Conservation (phyloP, 2,797 vertebrate species). For the Arrhamphus sclerolepis region DNA sequence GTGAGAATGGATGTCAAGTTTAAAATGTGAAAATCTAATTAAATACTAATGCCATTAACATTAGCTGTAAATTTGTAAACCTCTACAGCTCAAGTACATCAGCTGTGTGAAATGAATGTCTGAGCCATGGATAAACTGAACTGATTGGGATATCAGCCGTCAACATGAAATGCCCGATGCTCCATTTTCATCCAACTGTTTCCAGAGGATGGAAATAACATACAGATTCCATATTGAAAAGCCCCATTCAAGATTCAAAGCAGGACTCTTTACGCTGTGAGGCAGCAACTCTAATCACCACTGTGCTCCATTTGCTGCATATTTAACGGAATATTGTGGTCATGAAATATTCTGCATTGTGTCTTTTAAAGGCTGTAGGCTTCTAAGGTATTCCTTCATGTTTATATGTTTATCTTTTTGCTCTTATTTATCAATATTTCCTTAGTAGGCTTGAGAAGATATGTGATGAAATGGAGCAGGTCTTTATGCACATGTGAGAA, state of each 20-base stretch:
- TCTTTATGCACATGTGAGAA: constrained; percentile 33
- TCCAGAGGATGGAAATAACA: too few relatives aligned
- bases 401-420: not conserved
- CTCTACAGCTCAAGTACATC: not conserved
- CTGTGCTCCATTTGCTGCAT: too few relatives aligned
- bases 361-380: not conserved
- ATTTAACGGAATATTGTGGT: not conserved
- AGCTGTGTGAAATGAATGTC: constrained; percentile 14
- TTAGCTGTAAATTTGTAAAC: constrained; percentile 10
- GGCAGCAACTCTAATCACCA: too few relatives aligned
- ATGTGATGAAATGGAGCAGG: constrained; percentile 38
- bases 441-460: constrained; percentile 38
- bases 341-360: not conserved
- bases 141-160: not conserved
- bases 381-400: too few relatives aligned
- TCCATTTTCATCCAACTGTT: not conserved
- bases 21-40: constrained; percentile 20
- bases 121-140: not conserved
- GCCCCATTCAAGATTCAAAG: too few relatives aligned
- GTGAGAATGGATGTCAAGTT: constrained; percentile 4
- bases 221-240: too few relatives aligned
- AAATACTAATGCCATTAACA: constrained; percentile 16
- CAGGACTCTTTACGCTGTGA: too few relatives aligned
- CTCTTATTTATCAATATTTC: constrained; percentile 21
- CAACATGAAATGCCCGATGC: not conserved